Conservation (phyloP, 2,113 vertebrate genomes). For the Oenanthe melanoleuca region DNA sequence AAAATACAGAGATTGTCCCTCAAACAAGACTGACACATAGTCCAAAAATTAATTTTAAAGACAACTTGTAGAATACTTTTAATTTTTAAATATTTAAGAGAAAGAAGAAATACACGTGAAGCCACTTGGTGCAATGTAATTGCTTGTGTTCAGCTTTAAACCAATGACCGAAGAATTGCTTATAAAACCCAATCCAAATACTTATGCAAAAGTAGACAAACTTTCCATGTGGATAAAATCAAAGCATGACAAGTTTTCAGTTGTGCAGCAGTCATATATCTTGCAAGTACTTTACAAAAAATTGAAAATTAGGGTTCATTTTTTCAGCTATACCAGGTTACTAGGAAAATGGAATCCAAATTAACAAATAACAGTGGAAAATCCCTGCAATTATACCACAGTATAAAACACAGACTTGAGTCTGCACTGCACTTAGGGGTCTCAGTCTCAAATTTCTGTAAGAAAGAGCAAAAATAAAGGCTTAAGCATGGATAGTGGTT, state of each 20-base stretch:
- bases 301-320: neutral
- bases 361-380: neutral
- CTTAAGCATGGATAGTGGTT: neutral
- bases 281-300: neutral
- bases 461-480: neutral
- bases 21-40: neutral
- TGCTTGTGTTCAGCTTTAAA: neutral
- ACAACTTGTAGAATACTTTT: neutral
- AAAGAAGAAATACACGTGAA: neutral
- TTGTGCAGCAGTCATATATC: neutral
- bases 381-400: neutral
- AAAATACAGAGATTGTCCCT: neutral
- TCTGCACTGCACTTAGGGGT: neutral
- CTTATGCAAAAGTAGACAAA: neutral
- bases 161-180: neutral
- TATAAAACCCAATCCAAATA: neutral
- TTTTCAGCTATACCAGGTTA: neutral
- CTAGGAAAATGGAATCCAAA: neutral
- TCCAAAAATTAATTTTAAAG: conserved; percentile 10
- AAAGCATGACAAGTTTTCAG: neutral
- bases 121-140: neutral
- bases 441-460: neutral
- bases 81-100: neutral
- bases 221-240: neutral
- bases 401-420: neutral